Conservation (phyloP, 1,140 invertebrate species). For the Hylaeus anthracinus region DNA sequence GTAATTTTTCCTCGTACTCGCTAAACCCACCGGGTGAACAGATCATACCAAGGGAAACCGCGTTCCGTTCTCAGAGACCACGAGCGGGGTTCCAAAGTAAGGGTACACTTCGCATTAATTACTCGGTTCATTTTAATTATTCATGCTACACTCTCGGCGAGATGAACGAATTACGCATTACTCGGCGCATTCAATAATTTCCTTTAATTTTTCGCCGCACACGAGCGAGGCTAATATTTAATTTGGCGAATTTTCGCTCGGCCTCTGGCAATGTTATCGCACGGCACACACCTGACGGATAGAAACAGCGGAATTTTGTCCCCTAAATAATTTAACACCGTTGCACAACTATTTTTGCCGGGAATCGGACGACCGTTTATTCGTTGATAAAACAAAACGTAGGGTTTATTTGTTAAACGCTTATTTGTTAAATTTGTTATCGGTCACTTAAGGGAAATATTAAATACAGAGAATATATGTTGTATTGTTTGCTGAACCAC, state of each 20-base stretch:
- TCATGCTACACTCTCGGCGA: neutral
- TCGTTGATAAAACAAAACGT: too few relatives aligned
- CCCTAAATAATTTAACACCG: too few relatives aligned
- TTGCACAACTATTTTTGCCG: too few relatives aligned
- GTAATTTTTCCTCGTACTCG: constrained; percentile 1
- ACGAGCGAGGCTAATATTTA: neutral
- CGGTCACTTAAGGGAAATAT: too few relatives aligned
- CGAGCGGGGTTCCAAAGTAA: constrained; percentile 5
- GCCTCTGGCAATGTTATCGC: too few relatives aligned
- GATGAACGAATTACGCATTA: neutral
- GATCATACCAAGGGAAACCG: neutral
- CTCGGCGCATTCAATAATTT: neutral
- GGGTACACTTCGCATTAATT: constrained; percentile 23
- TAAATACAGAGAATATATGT: too few relatives aligned
- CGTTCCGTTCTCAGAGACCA: neutral
- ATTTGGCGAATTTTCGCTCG: neutral
- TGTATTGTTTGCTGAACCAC: too few relatives aligned
- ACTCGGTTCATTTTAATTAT: constrained; percentile 28
- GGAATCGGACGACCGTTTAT: too few relatives aligned
- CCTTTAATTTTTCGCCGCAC: neutral
- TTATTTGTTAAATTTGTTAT: too few relatives aligned
- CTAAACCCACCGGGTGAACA: neutral
- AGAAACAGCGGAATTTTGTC: too few relatives aligned
- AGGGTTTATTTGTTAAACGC: too few relatives aligned
- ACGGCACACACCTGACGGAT: too few relatives aligned